These are phyloP conservation scores for Lordiphosa andalusiaca DNA, from an alignment of 2,888 invertebrate species.

Conservation along the genomic window DNA sequence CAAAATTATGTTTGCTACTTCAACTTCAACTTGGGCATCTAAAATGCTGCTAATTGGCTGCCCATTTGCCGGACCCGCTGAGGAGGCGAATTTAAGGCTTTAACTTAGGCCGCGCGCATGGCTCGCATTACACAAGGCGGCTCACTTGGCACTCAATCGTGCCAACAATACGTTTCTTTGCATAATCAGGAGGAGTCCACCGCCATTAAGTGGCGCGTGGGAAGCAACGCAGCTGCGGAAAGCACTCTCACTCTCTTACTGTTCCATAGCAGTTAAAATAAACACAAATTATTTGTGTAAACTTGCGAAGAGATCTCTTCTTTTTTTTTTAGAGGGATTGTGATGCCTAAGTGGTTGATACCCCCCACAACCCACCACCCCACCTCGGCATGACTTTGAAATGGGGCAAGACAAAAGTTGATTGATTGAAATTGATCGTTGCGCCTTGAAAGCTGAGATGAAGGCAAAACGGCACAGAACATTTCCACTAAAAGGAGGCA, in stretches of 20 bases:
- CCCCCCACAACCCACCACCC: too few species aligned
- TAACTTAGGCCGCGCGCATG: slow-evolving; percentile 39
- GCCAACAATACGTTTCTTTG: slow-evolving; percentile 55
- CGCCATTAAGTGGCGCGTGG: slow-evolving; percentile 66
- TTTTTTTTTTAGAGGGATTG: slow-evolving; percentile 36
- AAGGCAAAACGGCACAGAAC: slow-evolving; percentile 11
- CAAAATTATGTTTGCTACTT: slow-evolving; percentile 56
- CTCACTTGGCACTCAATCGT: slow-evolving; percentile 23
- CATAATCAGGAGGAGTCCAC: slow-evolving; percentile 55
- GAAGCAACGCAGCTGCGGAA: slow-evolving; percentile 53
- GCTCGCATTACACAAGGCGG: slow-evolving; percentile 36
- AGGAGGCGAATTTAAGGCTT: slow-evolving; percentile 47
- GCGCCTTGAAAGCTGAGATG: slow-evolving; percentile 16
- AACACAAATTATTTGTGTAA: slow-evolving; percentile 74
- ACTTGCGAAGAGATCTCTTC: slow-evolving; percentile 55
- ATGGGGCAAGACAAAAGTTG: slow-evolving; percentile 45
- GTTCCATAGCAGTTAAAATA: slow-evolving; percentile 65
- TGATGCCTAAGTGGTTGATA: slow-evolving; percentile 54
- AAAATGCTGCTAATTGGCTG: slow-evolving; percentile 54
- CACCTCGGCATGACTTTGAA: slow-evolving; percentile 51
- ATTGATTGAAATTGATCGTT: slow-evolving; percentile 71
- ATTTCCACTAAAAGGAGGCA: slow-evolving; percentile 22
- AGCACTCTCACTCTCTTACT: not conserved
- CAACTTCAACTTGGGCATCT: slow-evolving; percentile 10
- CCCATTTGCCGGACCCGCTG: slow-evolving; percentile 21